A percentile compares a stretch with the other conserved stretches of the same genome.
phyloP scores from a whole-genome alignment of 2,113 vertebrate genomes.

The Lepidothrix coronata region DNA sequence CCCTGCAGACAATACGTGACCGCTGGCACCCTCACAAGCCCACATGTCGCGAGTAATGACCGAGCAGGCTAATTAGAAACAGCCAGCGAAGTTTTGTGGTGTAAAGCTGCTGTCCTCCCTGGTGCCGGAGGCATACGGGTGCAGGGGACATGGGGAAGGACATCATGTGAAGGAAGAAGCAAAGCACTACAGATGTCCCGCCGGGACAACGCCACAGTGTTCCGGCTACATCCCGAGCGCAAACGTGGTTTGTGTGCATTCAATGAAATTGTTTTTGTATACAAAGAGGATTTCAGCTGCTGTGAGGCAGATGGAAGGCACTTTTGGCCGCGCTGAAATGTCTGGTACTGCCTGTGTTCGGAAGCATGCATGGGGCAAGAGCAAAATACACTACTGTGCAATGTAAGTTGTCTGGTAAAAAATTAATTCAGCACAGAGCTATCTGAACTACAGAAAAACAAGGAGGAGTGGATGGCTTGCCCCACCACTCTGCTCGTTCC shows the following conservation, averaged over 20 bases:
- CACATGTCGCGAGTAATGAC: background rate
- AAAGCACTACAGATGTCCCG: background rate
- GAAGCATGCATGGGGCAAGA: background rate
- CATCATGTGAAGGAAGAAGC: background rate
- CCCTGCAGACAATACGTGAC: background rate
- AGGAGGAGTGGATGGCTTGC: background rate
- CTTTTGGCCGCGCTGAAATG: conserved; percentile 8
- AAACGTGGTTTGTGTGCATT: background rate
- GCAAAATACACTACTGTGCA: conserved; percentile 34
- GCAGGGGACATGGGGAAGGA: background rate
- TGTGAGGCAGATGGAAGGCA: conserved; percentile 23
- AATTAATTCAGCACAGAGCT: background rate
- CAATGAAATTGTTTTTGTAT: background rate
- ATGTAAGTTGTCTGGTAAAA: background rate
- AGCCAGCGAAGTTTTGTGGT: background rate
- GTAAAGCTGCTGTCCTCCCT: background rate
- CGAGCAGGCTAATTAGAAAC: background rate
- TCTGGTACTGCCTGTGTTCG: background rate
- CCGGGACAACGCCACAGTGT: background rate
- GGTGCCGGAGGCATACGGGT: background rate
- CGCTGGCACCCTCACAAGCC: background rate
- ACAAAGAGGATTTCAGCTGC: conserved; percentile 42
- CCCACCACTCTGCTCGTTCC: background rate
- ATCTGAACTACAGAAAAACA: background rate
- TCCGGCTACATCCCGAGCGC: background rate